Evolutionary conservation across 2,797 vertebrate species (phyloP), one percentile per base, ranked within the genome.

Genomic region (Melopsittacus undulatus): DNA sequence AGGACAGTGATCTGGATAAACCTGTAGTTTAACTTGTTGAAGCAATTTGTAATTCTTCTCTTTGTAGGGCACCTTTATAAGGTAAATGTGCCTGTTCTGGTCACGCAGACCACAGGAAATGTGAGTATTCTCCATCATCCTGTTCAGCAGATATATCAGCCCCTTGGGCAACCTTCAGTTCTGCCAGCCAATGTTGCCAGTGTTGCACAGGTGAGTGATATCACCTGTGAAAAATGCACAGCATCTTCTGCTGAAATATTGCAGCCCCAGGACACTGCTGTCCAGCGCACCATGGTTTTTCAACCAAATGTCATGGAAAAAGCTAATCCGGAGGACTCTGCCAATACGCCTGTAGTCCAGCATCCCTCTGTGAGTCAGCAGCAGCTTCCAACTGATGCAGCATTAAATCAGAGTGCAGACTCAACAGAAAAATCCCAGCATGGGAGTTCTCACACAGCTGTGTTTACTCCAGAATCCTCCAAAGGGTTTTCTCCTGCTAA

Each of bases 51-150:
- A 43, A 26, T 26, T 67, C 79, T 81, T 96, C 16, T 80, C 42
- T 95, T 61, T 72, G 32, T 38, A 99, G 99, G 99, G 73, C 99
- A 99, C 6, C 97, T 99, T 77, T 99, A 99, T 96, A 99, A 99
- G 95, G 98, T 99, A 56, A 99, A 98, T 24, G 97, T 99, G 88
- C 99, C 99, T 24, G 98, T 99, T 32, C 97, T 99, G 98, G 99
- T 99, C 36, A 98, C 99, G 15, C 99, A 99, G 96, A 97, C 98
- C 62, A 95, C 98, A 4, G 98, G 97, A 59, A 97, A 98, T 62
- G 97, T 98, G 66, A 97, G 91, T 23, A 43, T 98, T 84, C 87
- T 97, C 11, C 95, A 98, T 67, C 98, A 96, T 43, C 94, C 98
- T 12, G 24, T 97, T 74, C 98, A 98, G 61, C 98, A 98, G 67